Percentiles rank a stretch among this genome's conserved stretches.
phyloP scores from a whole-genome alignment of 2,113 vertebrate genomes.

The Colinus virginianus region DNA sequence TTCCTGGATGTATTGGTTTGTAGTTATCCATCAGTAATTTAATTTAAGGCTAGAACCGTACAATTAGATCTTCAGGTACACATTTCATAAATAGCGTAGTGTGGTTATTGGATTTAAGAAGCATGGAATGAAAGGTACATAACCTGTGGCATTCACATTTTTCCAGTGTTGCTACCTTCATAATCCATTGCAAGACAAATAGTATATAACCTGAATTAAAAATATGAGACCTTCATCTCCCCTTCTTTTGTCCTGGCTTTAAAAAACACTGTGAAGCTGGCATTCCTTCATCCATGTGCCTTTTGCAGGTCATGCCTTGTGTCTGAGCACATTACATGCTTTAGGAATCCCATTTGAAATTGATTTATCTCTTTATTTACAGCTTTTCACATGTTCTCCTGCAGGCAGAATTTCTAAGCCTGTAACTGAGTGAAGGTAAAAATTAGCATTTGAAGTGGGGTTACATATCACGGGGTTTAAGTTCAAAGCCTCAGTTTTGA shows the following conservation, averaged over 20 bases:
- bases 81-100: neutral
- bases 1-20: neutral
- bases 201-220: neutral
- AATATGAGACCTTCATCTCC: neutral
- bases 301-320: neutral
- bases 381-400: neutral
- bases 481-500: neutral
- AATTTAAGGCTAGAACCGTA: neutral
- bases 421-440: neutral
- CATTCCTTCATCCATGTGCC: neutral
- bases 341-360: constrained; percentile 14
- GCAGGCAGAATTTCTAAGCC: neutral
- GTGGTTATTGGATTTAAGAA: neutral
- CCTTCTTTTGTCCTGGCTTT: neutral
- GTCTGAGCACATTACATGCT: neutral
- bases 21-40: neutral
- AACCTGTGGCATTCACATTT: constrained; percentile 11
- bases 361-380: constrained; percentile 29
- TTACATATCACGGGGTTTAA: neutral
- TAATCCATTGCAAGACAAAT: neutral
- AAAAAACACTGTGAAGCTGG: neutral
- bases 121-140: neutral
- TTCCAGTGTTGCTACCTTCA: neutral
- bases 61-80: neutral
- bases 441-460: neutral